Base-by-base conservation (phyloP, 2,888 invertebrate genomes). In the Latrodectus hesperus region DNA sequence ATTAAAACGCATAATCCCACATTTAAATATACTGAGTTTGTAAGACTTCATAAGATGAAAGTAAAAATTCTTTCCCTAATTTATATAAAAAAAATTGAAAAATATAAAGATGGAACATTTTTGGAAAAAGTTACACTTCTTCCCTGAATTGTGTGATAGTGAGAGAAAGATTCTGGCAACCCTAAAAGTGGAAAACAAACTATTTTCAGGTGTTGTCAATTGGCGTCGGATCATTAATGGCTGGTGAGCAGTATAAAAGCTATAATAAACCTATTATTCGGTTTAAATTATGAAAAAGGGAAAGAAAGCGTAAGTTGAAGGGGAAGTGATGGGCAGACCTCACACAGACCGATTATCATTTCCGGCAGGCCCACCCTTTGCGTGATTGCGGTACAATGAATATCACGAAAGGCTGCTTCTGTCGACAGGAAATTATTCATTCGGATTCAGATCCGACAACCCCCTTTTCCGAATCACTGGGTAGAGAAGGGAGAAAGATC, bases 391-490 rank as follows among this genome's bases (percentile, higher is more conserved):
- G 71, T 55, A 72, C 85, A 71, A 68, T 74, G 84, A 73, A 55
- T 74, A 68, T 49, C 85, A 86, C 85, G 85, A 86, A 86, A 73
- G 75, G 22, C 80, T 75, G 85, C 71, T 85, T 72, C 84, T 79
- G 79, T 85, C 60, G 86, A 81, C 86, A 87, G 86, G 86, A 87
- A 87, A 87, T 87, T 87, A 81, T 87, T 87, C 86, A 87, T 87
- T 87, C 86, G 80, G 79, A 64, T 81, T 76, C 70, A 67, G 60
- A 77, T 72, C 49, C 70, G 71, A 60, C 60, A 60, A 49, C 71
- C 71, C 53, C 22, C 38, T 38, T 38, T 38, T 68, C 22, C 8
- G 17, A 17, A n/a, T 64, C 22, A 17, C 38, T 60, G 12, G 64
- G 49, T 22, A 9, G 51, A 26, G 73, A 49, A 38, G 73, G 84